Base-by-base conservation (phyloP, 2,797 vertebrate genomes). In the Dicrostonyx torquatus region DNA sequence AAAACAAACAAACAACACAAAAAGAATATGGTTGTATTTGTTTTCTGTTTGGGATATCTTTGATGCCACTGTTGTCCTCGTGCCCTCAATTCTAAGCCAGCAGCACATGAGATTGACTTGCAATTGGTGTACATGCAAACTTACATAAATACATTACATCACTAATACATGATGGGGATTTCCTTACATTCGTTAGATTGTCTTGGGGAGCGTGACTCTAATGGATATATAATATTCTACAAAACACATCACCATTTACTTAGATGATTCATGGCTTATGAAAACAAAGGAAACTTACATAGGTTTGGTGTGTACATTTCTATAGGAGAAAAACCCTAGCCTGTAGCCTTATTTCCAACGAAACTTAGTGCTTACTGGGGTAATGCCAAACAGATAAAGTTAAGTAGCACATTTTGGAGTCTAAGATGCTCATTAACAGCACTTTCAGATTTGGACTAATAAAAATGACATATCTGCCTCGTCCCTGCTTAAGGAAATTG, bases 381-480 rank as follows among this genome's bases (percentile, higher is more conserved):
- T 85, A 77, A 77, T 96, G 64, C 87, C 93, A 93, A 83, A 90
- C 29, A n/a, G 94, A 68, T 68, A 68, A 92, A 90, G 87, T 90
- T 88, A 95, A 93, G 78, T 26, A 72, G 75, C 31, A 58, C 53
- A 70, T 95, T 97, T 94, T 34, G 48, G 86, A 90, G 94, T 62
- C 70, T 83, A 31, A 48, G 50, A 87, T 83, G 64, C 91, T 96
- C 72, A 55, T 89, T 93, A 80, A 79, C 87, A 94, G 87, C 60
- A 55, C 86, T 93, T 93, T 77, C 37, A 37, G 93, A 84, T 91
- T 94, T 43, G 34, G 13, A 72, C 68, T 91, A 96, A 96, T 94
- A 95, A 94, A 94, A 94, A 76, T 96, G 89, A 64, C 84, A 55
- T 70, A 72, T 50, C 84, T 88, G 34, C 93, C 43, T 90, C 70